Percentiles rank a stretch among this genome's conserved stretches.
These are phyloP conservation scores for Xestobium rufovillosum DNA, from an alignment of 2,888 invertebrate genomes.

Conservation along the genomic window DNA sequence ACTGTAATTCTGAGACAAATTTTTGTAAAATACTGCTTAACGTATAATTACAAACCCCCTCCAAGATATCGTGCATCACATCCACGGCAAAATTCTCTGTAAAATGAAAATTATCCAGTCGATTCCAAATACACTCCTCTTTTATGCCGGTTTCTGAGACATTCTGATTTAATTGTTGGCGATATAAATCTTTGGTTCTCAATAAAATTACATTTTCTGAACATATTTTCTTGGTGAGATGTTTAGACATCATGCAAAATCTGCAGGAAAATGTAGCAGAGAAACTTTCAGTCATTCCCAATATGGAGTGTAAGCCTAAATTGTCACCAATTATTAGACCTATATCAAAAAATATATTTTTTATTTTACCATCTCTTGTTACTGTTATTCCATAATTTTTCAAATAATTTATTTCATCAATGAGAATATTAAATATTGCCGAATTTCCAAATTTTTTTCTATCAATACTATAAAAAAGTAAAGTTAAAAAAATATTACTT, in stretches of 20 bases:
- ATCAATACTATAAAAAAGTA: slow-evolving; percentile 24
- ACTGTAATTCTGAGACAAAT: no score
- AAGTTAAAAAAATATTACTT: slow-evolving; percentile 27
- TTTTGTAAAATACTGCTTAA: no score
- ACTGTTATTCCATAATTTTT: slow-evolving; percentile 23
- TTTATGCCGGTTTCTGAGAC: slow-evolving; percentile 20
- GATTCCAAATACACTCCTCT: slow-evolving; percentile 26
- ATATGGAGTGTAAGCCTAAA: slow-evolving; percentile 26
- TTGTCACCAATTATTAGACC: slow-evolving; percentile 28
- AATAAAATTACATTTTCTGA: background rate
- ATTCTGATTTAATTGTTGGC: background rate
- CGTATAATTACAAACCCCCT: no score
- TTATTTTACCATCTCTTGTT: slow-evolving; percentile 12
- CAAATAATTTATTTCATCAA: slow-evolving; percentile 24
- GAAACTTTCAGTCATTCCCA: slow-evolving; percentile 28
- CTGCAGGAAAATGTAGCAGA: slow-evolving; percentile 27
- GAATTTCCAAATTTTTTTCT: slow-evolving; percentile 25
- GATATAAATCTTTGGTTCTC: background rate
- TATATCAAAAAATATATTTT: slow-evolving; percentile 19
- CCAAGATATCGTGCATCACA: no score
- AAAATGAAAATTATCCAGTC: no score
- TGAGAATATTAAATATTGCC: slow-evolving; percentile 23
- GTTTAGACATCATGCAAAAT: slow-evolving; percentile 25
- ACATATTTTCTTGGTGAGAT: background rate
- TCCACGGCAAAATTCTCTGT: no score